These are phyloP conservation scores for Alouatta palliata DNA, from an alignment of 2,113 vertebrate genomes.

Conservation along the genomic window DNA sequence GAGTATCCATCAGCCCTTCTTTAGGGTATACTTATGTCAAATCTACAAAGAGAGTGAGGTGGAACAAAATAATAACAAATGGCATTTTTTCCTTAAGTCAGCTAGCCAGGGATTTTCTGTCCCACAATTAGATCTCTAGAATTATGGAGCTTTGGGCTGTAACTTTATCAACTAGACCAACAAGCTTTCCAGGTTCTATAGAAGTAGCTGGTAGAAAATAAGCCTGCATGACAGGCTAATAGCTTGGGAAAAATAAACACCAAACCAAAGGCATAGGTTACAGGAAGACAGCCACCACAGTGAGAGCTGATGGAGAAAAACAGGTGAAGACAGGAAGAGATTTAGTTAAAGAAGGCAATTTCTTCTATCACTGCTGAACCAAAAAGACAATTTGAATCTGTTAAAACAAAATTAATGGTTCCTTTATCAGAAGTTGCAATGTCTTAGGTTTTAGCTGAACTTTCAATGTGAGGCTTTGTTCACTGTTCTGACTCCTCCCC, in stretches of 20 bases:
- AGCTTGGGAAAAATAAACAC: constrained; percentile 10
- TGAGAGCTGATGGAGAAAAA: neutral
- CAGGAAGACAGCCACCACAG: neutral
- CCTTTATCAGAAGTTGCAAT: neutral
- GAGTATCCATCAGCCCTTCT: neutral
- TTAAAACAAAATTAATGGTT: neutral
- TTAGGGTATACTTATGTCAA: neutral
- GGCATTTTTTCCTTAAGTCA: neutral
- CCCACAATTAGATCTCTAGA: neutral
- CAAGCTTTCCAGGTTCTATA: neutral
- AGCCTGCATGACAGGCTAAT: neutral
- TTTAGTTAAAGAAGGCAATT: neutral
- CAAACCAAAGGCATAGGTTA: neutral
- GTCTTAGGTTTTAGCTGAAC: neutral
- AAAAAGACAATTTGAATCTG: neutral
- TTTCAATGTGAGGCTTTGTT: neutral
- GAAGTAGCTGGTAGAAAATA: constrained; percentile 39
- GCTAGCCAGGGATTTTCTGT: neutral
- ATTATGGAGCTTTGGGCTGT: neutral
- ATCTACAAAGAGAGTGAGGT: neutral
- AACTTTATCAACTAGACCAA: constrained; percentile 17
- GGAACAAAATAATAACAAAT: constrained; percentile 16
- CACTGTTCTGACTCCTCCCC: neutral
- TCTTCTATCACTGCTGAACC: neutral
- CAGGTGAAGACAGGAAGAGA: neutral